Percentiles rank a stretch among this genome's conserved stretches.
phyloP scores from a whole-genome alignment of 2,113 vertebrate species.

The Melanerpes aurifrons region DNA sequence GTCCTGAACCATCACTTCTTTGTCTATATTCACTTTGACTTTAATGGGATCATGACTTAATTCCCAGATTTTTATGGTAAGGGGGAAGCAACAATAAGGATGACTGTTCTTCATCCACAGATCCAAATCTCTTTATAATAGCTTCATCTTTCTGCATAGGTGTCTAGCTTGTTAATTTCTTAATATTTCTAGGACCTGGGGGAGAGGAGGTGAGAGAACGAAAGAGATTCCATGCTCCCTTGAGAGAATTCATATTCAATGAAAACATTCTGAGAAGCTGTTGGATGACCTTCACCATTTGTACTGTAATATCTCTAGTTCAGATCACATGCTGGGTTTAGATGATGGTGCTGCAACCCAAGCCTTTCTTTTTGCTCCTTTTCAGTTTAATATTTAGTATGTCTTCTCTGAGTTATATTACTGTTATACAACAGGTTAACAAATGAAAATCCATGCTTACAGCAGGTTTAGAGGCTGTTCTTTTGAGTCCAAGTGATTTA shows the following conservation, averaged over 20 bases:
- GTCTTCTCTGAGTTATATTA: not conserved
- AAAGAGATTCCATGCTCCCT: not conserved
- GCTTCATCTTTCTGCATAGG: not conserved
- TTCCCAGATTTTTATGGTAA: not conserved
- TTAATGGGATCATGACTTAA: not conserved
- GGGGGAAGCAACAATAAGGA: not conserved
- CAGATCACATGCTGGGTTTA: not conserved
- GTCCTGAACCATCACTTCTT: not conserved
- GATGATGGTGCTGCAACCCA: not conserved
- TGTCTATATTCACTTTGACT: not conserved
- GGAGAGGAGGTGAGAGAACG: not conserved
- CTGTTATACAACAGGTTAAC: not conserved
- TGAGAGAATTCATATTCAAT: not conserved
- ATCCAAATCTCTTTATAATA: constrained; percentile 15
- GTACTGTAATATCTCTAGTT: not conserved
- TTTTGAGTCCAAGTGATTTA: not conserved
- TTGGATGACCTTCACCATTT: not conserved
- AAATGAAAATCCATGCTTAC: not conserved
- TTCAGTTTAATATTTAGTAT: not conserved
- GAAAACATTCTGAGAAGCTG: not conserved
- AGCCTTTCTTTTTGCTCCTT: not conserved
- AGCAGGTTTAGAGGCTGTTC: not conserved
- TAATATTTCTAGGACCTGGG: not conserved
- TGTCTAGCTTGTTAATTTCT: constrained; percentile 1
- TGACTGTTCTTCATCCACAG: constrained; percentile 1